Base-by-base conservation (phyloP, 2,113 vertebrate genomes). In the Jacana jacana region DNA sequence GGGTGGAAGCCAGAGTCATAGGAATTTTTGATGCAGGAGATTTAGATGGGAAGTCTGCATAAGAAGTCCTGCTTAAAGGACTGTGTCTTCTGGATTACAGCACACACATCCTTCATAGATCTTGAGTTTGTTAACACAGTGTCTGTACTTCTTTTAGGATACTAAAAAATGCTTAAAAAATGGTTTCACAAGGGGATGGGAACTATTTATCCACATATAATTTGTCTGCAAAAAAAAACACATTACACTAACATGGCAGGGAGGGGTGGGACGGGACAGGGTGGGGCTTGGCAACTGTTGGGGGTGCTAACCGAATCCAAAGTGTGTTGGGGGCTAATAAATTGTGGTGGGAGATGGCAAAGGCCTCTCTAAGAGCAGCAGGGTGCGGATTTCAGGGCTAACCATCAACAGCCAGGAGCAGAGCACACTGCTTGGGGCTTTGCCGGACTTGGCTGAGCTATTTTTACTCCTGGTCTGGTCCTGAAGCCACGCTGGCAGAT, bases 401-500 rank as follows among this genome's bases (percentile, higher is more conserved):
- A 30, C 35, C 52, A 1, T 9, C 1, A 1, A 25, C 72, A 83
- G 70, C n/a, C 20, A 2, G 81, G 46, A 76, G 68, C 4, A 0
- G 37, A 77, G 61, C 15, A 2, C 0, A 1, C 40, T 8, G 76
- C 81, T 12, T 8, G 6, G 85, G 63, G 63, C 28, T 77, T 25
- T 51, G 48, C 9, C 1, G 37, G 30, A 17, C 37, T 6, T 8
- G 24, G 17, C 81, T 6, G 13, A 15, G 83, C 88, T 98, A 95
- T 97, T 98, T 98, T 95, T 97, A 84, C 81, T 92, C 57, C 72
- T n/a, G 92, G 57, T 80, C 55, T 25, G 46, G 39, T 77, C 14
- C 73, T 4, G 27, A 91, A 93, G 97, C 97, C 97, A 97, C 81
- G 87, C 88, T 94, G 97, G 97, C 97, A 95, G 85, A 85, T 20